Evolutionary conservation across 2,113 vertebrate species (phyloP), one percentile per base, ranked within the genome.

Genomic region (Puffinus mauretanicus): DNA sequence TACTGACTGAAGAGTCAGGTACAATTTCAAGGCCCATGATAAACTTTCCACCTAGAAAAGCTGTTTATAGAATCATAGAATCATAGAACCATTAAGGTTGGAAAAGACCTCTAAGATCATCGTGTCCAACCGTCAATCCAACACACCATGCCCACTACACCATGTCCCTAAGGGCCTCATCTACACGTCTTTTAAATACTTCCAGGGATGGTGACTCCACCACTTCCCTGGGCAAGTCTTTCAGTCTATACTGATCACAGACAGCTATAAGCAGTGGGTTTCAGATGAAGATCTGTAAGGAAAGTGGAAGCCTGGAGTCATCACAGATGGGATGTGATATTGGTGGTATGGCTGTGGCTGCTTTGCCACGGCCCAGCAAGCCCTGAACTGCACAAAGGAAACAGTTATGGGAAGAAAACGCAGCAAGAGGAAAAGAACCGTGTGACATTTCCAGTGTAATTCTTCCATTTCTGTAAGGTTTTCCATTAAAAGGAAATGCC

Each of bases 401-500:
- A 71, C 16, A 34, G 83, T 20, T 65, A 46, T 1, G 20, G 42
- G 47, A 82, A 87, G 57, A 87, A 91, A 96, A 91, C 0, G 1
- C 25, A 67, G 19, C 61, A 75, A 51, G 22, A 51, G 16, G 8
- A 87, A 21, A 88, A 67, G 42, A 85, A 73, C 8, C 30, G 58
- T 79, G 51, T 90, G 66, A 94, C 44, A 78, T 70, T 87, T 87
- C 40, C 29, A 64, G 52, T 24, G 40, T 29, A 65, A 62, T 66
- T 80, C 24, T 94, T 88, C 78, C 42, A 82, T 70, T 83, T 66
- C 80, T 71, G 34, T 86, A 72, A 81, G n/a, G 44, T 75, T 95
- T 95, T 95, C 82, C 88, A 87, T 49, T 57, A 78, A 60, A 94
- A 91, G 9, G 32, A 90, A 86, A 82, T 30, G 54, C 40, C 78